Conservation (phyloP, 1,140 invertebrate genomes). For the Rhynchophorus ferrugineus region DNA sequence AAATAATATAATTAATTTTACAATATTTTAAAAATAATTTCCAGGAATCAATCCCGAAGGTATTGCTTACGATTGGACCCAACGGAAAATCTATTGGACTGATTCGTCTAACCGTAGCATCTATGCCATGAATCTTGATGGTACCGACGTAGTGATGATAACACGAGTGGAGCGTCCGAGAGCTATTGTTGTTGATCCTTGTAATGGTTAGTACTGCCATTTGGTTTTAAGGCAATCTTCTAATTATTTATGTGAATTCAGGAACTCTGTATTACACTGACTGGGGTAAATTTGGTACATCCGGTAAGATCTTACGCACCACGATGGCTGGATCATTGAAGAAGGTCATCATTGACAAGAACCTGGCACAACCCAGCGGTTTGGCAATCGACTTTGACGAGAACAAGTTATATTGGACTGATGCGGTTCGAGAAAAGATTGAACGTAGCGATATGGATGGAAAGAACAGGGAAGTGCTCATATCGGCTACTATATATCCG, state of each 20-base stretch:
- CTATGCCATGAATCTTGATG: conserved; percentile 89
- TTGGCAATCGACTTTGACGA: conserved; percentile 95
- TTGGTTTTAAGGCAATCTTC: background rate
- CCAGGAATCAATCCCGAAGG: conserved; percentile 74
- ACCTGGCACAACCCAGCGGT: conserved; percentile 91
- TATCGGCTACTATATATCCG: conserved; percentile 90
- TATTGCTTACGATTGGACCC: conserved; percentile 95
- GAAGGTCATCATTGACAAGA: conserved; percentile 79
- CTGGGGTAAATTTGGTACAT: conserved; percentile 87
- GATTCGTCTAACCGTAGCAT: conserved; percentile 91
- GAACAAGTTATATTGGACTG: conserved; percentile 94
- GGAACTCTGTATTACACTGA: conserved; percentile 81
- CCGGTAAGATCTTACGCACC: conserved; percentile 88
- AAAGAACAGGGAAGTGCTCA: conserved; percentile 63
- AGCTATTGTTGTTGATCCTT: conserved; percentile 95
- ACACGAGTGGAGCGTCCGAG: conserved; percentile 84
- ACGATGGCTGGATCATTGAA: conserved; percentile 96
- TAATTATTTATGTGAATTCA: background rate
- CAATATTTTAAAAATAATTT: too few relatives aligned
- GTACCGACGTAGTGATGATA: conserved; percentile 86
- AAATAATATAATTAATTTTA: too few relatives aligned
- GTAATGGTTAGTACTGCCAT: conserved; percentile 57
- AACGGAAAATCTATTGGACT: conserved; percentile 95
- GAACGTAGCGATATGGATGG: conserved; percentile 89
- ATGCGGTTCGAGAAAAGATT: conserved; percentile 94